phyloP scores from a whole-genome alignment of 1,140 invertebrate species.

The Atta texana region DNA sequence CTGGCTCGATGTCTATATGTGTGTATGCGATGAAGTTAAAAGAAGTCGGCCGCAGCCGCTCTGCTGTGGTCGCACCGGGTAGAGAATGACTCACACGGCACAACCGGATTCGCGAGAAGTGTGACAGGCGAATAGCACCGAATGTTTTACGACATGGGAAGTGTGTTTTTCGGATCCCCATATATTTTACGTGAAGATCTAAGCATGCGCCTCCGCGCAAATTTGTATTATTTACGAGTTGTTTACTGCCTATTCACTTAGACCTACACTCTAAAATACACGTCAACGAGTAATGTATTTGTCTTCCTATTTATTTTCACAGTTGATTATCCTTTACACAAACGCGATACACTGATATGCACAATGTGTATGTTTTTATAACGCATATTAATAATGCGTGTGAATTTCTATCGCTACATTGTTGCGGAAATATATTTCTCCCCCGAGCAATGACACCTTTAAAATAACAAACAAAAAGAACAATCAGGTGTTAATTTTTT shows the following conservation, averaged over 20 bases:
- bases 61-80: conserved; percentile 17
- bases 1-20: background rate
- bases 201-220: background rate
- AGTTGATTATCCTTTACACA: background rate
- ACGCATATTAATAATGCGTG: background rate
- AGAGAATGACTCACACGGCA: conserved; percentile 11
- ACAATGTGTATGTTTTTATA: background rate
- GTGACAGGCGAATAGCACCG: conserved; percentile 49
- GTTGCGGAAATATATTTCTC: background rate
- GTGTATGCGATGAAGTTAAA: conserved; percentile 28
- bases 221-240: conserved; percentile 48
- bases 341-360: background rate
- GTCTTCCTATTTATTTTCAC: background rate
- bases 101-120: conserved; percentile 47
- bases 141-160: conserved; percentile 37
- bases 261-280: background rate
- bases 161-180: conserved; percentile 38
- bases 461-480: background rate
- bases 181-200: conserved; percentile 7
- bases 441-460: too few relatives aligned
- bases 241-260: conserved; percentile 11
- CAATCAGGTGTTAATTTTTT: background rate
- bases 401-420: background rate
- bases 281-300: background rate
- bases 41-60: conserved; percentile 40